Evolutionary conservation across 2,888 invertebrate species (phyloP).

Genomic region (Nasonovia ribisnigri): DNA sequence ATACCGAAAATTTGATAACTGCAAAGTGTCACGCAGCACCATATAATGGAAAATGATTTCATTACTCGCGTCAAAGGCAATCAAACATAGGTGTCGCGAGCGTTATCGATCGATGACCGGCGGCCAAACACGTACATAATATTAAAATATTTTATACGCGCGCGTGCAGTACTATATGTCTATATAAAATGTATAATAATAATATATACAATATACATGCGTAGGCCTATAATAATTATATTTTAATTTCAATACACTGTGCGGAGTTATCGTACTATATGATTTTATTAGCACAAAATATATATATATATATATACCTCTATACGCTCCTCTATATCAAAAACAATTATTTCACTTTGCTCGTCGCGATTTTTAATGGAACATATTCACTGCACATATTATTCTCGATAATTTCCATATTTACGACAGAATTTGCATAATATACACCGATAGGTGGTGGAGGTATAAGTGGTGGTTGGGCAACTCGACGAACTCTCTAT

Average conservation of each 20-base stretch:
- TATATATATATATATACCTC: background rate
- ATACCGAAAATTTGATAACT: background rate
- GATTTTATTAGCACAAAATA: conserved; percentile 41
- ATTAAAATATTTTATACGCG: background rate
- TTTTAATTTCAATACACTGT: conserved; percentile 9
- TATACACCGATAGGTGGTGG: background rate
- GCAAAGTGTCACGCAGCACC: background rate
- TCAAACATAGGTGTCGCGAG: background rate
- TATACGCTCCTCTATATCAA: background rate
- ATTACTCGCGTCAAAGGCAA: conserved; percentile 33
- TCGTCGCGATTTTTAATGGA: conserved; percentile 54
- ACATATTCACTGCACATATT: conserved; percentile 26
- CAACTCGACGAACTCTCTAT: background rate
- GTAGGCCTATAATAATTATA: background rate
- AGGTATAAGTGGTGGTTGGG: background rate
- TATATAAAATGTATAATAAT: background rate
- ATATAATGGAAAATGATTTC: background rate
- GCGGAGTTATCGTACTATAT: background rate
- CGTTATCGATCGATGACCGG: conserved; percentile 13
- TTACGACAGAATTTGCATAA: conserved; percentile 52
- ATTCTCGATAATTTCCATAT: conserved; percentile 51
- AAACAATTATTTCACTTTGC: conserved; percentile 60
- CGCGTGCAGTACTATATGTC: background rate
- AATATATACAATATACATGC: background rate
- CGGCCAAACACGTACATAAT: background rate